Evolutionary conservation across 2,797 vertebrate genomes (phyloP).

Genomic region (Adelosebastes latens): DNA sequence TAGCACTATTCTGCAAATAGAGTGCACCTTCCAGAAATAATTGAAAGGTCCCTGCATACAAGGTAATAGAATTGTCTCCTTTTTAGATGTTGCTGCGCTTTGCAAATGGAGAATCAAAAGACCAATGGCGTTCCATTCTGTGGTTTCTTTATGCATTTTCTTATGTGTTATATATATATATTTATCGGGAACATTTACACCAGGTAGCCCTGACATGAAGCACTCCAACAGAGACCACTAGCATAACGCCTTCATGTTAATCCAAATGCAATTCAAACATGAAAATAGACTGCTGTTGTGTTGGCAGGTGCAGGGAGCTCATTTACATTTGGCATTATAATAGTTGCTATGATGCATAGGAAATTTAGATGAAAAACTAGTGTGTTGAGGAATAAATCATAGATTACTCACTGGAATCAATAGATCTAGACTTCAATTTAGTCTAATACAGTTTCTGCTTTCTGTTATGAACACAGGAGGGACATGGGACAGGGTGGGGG

Average conservation of each 20-base stretch:
- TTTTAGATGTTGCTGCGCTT: conserved; percentile 10
- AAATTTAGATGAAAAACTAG: neutral
- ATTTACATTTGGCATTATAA: neutral
- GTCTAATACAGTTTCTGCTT: neutral
- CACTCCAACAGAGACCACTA: neutral
- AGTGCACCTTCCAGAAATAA: conserved; percentile 54
- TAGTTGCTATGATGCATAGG: neutral
- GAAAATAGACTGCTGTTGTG: neutral
- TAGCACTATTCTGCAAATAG: conserved; percentile 51
- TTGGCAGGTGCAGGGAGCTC: neutral
- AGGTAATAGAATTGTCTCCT: conserved; percentile 30
- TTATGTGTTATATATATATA: neutral
- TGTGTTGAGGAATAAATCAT: neutral
- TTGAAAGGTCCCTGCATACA: conserved; percentile 41
- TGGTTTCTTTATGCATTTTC: neutral
- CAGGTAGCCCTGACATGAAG: neutral
- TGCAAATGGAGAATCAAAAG: conserved; percentile 16
- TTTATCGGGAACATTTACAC: neutral
- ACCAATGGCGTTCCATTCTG: neutral
- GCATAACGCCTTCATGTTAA: neutral
- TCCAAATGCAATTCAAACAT: neutral
- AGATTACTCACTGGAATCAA: neutral
- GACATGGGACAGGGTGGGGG: neutral
- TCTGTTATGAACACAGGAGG: neutral
- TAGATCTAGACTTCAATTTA: neutral